phyloP scores from a whole-genome alignment of 2,797 vertebrate genomes.

The Molossus alvarezi region DNA sequence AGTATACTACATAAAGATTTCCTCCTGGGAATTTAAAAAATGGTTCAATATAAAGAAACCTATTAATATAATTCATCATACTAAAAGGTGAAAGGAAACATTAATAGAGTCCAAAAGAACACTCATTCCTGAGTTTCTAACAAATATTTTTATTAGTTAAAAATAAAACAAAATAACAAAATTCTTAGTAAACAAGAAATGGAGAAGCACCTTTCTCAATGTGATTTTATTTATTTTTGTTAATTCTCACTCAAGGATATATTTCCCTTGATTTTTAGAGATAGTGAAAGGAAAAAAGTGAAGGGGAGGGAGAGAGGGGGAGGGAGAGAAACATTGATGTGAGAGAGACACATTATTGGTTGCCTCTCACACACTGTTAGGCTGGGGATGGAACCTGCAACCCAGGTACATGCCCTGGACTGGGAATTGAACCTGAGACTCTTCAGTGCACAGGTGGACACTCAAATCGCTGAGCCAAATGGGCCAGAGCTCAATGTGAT shows the following conservation, averaged over 20 bases:
- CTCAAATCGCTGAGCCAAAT: neutral
- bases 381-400: neutral
- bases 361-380: neutral
- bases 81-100: constrained; percentile 21
- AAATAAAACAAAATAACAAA: constrained; percentile 44
- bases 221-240: constrained; percentile 6
- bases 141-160: constrained; percentile 18
- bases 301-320: neutral
- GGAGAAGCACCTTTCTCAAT: neutral
- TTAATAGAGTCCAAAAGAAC: neutral
- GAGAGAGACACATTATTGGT: neutral
- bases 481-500: neutral
- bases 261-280: too few species aligned
- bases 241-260: neutral
- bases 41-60: constrained; percentile 20
- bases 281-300: too few species aligned
- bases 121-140: neutral
- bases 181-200: constrained; percentile 1
- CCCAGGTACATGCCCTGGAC: neutral
- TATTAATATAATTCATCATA: neutral
- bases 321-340: neutral
- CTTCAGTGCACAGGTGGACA: neutral
- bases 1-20: neutral
- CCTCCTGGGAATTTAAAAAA: constrained; percentile 49
- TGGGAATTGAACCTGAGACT: neutral